Percentiles rank a stretch among this genome's conserved stretches.
These are phyloP conservation scores for Neodontobutis hainanensis DNA, from an alignment of 2,113 vertebrate species.

Conservation along the genomic window DNA sequence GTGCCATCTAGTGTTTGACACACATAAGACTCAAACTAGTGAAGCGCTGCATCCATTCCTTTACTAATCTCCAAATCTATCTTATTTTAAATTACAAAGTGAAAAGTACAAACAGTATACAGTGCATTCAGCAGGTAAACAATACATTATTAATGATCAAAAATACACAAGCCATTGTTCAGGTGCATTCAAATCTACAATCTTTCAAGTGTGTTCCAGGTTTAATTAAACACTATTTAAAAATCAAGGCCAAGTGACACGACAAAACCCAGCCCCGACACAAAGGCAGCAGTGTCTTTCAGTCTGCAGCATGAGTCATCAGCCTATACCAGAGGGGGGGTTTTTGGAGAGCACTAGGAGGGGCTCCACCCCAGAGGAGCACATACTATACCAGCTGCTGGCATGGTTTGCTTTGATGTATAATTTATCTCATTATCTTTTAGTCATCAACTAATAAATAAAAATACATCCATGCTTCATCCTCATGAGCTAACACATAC, in stretches of 20 bases:
- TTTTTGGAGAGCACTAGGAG: conserved; percentile 23
- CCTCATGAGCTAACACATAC: too few species aligned
- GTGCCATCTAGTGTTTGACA: conserved; percentile 53
- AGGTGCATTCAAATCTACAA: conserved; percentile 9
- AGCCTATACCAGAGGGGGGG: conserved; percentile 15
- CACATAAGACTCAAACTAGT: conserved; percentile 8
- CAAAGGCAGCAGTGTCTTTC: conserved; percentile 1
- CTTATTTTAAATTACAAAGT: conserved; percentile 48
- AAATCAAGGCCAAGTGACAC: conserved; percentile 15
- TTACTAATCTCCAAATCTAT: conserved; percentile 51
- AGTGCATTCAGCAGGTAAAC: conserved; percentile 55
- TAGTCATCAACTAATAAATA: too few species aligned
- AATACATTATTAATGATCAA: background rate
- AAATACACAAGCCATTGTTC: conserved; percentile 13
- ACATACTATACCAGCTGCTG: too few species aligned
- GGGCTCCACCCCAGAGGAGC: conserved; percentile 9
- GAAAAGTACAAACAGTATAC: conserved; percentile 44
- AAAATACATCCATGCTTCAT: too few species aligned
- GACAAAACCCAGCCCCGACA: conserved; percentile 42
- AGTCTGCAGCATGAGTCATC: conserved; percentile 70
- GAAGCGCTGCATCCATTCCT: conserved; percentile 11
- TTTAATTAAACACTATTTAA: conserved; percentile 13
- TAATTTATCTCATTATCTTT: too few species aligned
- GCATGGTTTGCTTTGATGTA: too few species aligned
- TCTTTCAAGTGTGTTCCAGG: conserved; percentile 81